Conservation (phyloP, 2,113 vertebrate genomes). For the Xenopus borealis region DNA sequence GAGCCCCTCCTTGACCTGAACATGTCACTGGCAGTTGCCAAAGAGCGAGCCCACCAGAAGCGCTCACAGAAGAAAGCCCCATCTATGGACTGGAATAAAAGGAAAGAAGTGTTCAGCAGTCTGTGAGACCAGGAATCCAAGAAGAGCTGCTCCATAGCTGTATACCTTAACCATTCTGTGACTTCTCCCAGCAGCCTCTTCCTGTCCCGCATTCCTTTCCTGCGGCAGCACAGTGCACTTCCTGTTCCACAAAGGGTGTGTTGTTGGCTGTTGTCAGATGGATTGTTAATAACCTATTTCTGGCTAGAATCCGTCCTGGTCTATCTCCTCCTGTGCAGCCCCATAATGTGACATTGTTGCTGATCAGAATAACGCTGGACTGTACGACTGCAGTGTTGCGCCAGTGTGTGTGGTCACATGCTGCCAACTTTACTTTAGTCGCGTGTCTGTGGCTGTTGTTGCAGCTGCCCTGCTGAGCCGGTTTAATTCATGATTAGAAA, state of each 20-base stretch:
- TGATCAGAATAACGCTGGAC: background rate
- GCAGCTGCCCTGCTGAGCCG: background rate
- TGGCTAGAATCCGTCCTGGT: conserved; percentile 3
- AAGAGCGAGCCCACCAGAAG: conserved; percentile 89
- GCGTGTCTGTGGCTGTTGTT: no score
- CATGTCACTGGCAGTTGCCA: conserved; percentile 86
- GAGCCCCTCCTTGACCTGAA: conserved; percentile 73
- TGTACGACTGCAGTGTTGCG: no score
- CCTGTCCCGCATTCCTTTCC: background rate
- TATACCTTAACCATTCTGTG: background rate
- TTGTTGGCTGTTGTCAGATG: background rate
- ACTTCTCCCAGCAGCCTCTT: conserved; percentile 47
- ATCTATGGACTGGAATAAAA: conserved; percentile 98
- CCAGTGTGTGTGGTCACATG: no score
- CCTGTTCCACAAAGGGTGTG: background rate
- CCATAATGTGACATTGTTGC: no score
- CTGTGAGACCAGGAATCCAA: conserved; percentile 66
- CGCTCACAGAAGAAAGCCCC: conserved; percentile 90
- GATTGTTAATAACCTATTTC: background rate
- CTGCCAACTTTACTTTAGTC: no score
- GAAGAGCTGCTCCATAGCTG: background rate
- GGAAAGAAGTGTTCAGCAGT: conserved; percentile 96
- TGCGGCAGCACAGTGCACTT: conserved; percentile 1
- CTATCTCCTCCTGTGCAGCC: background rate
- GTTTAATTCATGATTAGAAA: background rate